A percentile compares a stretch with the other conserved stretches of the same genome.
phyloP scores from a whole-genome alignment of 2,888 invertebrate species.

The Caenorhabditis wallacei region DNA sequence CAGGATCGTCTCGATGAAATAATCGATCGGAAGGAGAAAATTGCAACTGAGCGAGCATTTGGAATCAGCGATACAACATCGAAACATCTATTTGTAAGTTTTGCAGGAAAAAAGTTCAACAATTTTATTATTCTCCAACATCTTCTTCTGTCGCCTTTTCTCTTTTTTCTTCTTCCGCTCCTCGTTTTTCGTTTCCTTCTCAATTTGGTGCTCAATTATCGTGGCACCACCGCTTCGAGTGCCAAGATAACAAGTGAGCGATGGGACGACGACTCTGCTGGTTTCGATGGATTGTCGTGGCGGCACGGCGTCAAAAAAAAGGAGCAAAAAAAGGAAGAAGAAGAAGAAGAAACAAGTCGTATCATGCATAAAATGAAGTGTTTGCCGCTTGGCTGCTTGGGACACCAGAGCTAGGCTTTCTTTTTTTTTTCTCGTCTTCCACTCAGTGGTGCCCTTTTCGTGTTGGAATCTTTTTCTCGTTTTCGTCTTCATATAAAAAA shows the following conservation, averaged over 20 bases:
- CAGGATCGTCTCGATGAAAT: constrained; percentile 41
- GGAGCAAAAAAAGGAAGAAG: constrained; percentile 5
- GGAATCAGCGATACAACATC: constrained; percentile 22
- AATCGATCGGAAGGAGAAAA: constrained; percentile 50
- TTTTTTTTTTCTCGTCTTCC: no score
- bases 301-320: constrained; percentile 22
- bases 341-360: constrained; percentile 52
- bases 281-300: constrained; percentile 25
- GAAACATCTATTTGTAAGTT: constrained; percentile 50
- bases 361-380: constrained; percentile 63
- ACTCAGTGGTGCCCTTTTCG: neutral
- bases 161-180: neutral
- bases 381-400: constrained; percentile 56
- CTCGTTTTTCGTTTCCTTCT: constrained; percentile 10
- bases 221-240: constrained; percentile 17
- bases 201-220: constrained; percentile 55
- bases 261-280: constrained; percentile 28
- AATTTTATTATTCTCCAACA: neutral
- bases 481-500: constrained; percentile 1
- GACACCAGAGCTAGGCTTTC: constrained; percentile 19
- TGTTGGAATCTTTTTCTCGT: constrained; percentile 7
- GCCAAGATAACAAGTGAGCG: constrained; percentile 50
- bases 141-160: neutral
- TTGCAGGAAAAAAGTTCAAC: neutral
- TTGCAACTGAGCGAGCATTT: constrained; percentile 51